These are phyloP conservation scores for Herpetotheres cachinnans DNA, from an alignment of 2,113 vertebrate genomes.

Conservation along the genomic window DNA sequence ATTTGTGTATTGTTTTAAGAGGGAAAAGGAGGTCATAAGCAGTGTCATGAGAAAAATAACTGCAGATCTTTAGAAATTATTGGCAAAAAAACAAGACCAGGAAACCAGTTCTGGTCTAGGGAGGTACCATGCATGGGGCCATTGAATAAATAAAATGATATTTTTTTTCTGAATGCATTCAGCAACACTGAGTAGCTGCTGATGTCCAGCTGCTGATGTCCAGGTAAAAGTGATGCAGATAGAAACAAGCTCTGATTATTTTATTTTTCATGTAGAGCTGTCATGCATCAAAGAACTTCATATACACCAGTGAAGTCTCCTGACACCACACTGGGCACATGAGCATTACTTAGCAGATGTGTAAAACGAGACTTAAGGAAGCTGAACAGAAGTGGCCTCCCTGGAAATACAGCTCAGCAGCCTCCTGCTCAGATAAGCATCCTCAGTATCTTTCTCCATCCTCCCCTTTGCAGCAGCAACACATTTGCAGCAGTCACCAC, in stretches of 20 bases:
- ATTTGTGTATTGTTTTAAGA: conserved; percentile 14
- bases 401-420: background rate
- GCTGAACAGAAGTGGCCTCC: background rate
- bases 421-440: background rate
- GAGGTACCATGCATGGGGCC: background rate
- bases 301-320: background rate
- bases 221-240: background rate
- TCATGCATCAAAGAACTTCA: conserved; percentile 6
- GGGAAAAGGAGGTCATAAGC: conserved; percentile 6
- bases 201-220: background rate
- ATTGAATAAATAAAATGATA: background rate
- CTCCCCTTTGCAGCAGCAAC: background rate
- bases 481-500: background rate
- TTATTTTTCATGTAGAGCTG: background rate
- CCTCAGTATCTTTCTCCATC: background rate
- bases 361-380: background rate
- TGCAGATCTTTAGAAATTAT: background rate
- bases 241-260: background rate
- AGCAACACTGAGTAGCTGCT: background rate
- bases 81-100: background rate
- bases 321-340: background rate
- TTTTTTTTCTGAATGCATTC: background rate
- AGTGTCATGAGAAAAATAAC: background rate
- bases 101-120: background rate
- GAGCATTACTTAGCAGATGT: background rate